phyloP scores from a whole-genome alignment of 2,888 invertebrate genomes.

The Augiades crinisus region DNA sequence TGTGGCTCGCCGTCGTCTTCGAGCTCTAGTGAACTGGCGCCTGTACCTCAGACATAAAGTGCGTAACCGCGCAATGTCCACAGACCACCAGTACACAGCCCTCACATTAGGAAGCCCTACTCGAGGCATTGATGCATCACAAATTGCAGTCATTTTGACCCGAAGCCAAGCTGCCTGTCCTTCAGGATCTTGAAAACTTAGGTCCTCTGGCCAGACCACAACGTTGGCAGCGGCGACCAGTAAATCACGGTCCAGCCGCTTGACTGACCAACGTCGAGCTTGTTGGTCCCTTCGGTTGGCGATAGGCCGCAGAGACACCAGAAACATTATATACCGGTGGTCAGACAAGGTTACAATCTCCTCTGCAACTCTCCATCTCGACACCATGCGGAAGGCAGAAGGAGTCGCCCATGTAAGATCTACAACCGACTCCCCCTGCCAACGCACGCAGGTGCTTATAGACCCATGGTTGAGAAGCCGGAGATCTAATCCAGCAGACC shows the following conservation, averaged over 20 bases:
- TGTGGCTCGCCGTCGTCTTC: too few relatives aligned
- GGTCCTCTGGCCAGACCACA: not conserved
- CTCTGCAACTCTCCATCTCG: constrained; percentile 23
- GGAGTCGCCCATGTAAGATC: constrained; percentile 20
- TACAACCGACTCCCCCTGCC: constrained; percentile 33
- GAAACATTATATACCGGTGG: constrained; percentile 22
- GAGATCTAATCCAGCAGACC: too few relatives aligned
- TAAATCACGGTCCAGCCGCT: not conserved
- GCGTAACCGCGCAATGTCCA: too few relatives aligned
- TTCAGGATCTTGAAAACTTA: constrained; percentile 2
- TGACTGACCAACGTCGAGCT: not conserved
- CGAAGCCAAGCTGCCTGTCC: constrained; percentile 13
- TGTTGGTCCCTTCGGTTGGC: too few relatives aligned
- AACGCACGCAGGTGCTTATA: constrained; percentile 31
- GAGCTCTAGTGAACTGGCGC: too few relatives aligned
- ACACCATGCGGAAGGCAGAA: too few relatives aligned
- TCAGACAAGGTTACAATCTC: constrained; percentile 28
- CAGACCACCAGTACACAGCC: too few relatives aligned
- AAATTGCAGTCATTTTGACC: constrained; percentile 23
- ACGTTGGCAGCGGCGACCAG: not conserved
- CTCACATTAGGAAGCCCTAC: too few relatives aligned
- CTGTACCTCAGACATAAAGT: too few relatives aligned
- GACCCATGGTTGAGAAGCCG: constrained; percentile 27
- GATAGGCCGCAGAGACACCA: too few relatives aligned
- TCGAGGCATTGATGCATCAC: too few relatives aligned